phyloP scores from a whole-genome alignment of 2,888 invertebrate genomes.

The Drosophila tripunctata region DNA sequence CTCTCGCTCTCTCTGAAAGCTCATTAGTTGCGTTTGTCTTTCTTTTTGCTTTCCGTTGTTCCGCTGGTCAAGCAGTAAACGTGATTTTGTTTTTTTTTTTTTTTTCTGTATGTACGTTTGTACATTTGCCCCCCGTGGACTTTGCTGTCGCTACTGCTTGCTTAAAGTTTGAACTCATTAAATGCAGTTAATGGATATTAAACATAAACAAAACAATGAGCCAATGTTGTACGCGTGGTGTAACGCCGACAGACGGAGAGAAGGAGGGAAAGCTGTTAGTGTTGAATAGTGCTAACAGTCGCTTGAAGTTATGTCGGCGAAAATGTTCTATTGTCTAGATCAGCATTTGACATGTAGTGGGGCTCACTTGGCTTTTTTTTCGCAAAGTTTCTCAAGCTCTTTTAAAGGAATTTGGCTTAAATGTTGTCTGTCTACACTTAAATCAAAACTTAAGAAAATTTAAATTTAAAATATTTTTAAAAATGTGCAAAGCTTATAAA shows the following conservation, averaged over 20 bases:
- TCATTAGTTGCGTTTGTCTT: slow-evolving; percentile 34
- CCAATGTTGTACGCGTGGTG: slow-evolving; percentile 48
- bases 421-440: too few relatives aligned
- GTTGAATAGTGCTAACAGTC: too few relatives aligned
- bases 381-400: too few relatives aligned
- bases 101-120: not conserved
- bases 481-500: too few relatives aligned
- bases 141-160: slow-evolving; percentile 1
- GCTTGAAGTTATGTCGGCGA: too few relatives aligned
- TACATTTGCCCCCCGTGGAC: not conserved
- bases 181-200: slow-evolving; percentile 72
- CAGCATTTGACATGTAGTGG: too few relatives aligned
- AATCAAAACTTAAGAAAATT: too few relatives aligned
- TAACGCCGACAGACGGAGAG: not conserved
- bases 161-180: slow-evolving; percentile 58
- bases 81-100: slow-evolving; percentile 23
- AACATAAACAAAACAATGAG: slow-evolving; percentile 57
- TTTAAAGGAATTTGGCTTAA: too few relatives aligned
- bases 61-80: slow-evolving; percentile 44
- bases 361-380: too few relatives aligned
- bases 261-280: not conserved
- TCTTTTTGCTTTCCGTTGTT: slow-evolving; percentile 23
- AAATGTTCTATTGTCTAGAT: too few relatives aligned
- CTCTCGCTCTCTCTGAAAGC: slow-evolving; percentile 10
- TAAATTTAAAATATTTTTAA: too few relatives aligned